Base-by-base conservation (phyloP, 2,113 vertebrate genomes). In the Ptyas mucosa region DNA sequence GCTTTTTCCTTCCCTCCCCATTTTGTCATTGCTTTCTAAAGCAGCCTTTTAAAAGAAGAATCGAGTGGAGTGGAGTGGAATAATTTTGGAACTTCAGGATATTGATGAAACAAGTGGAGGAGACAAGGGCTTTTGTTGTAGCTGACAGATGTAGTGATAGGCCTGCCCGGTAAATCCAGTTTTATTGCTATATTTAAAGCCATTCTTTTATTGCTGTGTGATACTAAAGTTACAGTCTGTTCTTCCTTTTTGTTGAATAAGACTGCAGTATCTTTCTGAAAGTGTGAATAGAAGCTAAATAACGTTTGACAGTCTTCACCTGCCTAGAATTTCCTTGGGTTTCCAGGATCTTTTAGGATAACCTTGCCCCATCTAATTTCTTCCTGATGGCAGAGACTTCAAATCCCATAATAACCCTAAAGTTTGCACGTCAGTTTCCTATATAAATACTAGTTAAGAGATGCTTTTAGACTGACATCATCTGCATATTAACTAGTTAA, bases 161-260 rank as follows among this genome's bases (percentile, higher is more conserved):
- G 29, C 29, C 55, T 2, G 46, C 49, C 90, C 46, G 8, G 14
- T 58, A 92, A 7, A 64, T 91, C 64, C 54, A 85, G 46, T 85
- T 11, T 94, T 92, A 51, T 94, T 95, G 69, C 1, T 0, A 1
- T 95, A 94, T 92, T 52, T 69, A 86, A 92, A 91, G 69, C 8
- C 11, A 0, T 8, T 92, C 94, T 81, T 95, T 94, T 85, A 0
- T 93, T 94, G 85, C 49, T 49, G 0, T 61, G 90, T 86, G 18
- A 15, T 69, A 89, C 91, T 85, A 46, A 61, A 43, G 85, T 11
- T 88, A 49, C 61, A 85, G 0, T 61, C 4, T 91, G 21, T 64
- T 92, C 69, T 92, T 81, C 86, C 49, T 91, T 95, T n/a, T 29
- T 89, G 51, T 11, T 46, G 92, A 88, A 5, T 46, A 88, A 20